A percentile compares a stretch with the other conserved stretches of the same genome.
phyloP scores from a whole-genome alignment of 2,888 invertebrate genomes.

The Melipona beecheii region DNA sequence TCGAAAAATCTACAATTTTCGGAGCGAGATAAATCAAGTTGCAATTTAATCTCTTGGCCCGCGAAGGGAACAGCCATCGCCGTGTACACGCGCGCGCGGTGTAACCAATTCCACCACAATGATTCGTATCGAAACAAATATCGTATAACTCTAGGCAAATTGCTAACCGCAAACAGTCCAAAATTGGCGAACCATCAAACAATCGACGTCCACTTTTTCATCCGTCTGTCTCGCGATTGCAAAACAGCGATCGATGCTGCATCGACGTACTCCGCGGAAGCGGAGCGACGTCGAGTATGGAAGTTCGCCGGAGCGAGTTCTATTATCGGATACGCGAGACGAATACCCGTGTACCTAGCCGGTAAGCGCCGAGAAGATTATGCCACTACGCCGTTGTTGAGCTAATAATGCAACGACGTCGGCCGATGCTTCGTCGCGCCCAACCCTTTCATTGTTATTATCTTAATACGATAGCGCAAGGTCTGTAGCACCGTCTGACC shows the following conservation, averaged over 20 bases:
- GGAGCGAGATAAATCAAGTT: background rate
- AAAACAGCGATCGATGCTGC: background rate
- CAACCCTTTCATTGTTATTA: constrained; percentile 78
- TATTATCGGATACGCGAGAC: constrained; percentile 57
- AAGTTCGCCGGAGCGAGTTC: constrained; percentile 46
- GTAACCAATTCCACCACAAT: background rate
- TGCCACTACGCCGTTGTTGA: constrained; percentile 57
- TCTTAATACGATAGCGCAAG: constrained; percentile 79
- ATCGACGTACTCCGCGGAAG: too few relatives aligned
- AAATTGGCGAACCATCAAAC: constrained; percentile 10
- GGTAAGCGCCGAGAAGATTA: constrained; percentile 68
- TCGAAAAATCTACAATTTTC: background rate
- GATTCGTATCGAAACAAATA: background rate
- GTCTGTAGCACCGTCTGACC: constrained; percentile 79
- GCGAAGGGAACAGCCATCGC: background rate
- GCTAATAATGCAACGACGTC: constrained; percentile 68
- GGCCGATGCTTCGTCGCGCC: constrained; percentile 60
- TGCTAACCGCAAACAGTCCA: background rate
- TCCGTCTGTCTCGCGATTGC: background rate
- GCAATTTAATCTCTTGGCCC: background rate
- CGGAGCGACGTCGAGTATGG: too few relatives aligned
- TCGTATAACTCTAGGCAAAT: background rate
- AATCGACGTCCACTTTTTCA: background rate
- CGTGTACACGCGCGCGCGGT: background rate
- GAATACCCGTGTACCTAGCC: constrained; percentile 57